Conservation (phyloP, 2,888 invertebrate species). For the Branchipolynoe longqiensis region DNA sequence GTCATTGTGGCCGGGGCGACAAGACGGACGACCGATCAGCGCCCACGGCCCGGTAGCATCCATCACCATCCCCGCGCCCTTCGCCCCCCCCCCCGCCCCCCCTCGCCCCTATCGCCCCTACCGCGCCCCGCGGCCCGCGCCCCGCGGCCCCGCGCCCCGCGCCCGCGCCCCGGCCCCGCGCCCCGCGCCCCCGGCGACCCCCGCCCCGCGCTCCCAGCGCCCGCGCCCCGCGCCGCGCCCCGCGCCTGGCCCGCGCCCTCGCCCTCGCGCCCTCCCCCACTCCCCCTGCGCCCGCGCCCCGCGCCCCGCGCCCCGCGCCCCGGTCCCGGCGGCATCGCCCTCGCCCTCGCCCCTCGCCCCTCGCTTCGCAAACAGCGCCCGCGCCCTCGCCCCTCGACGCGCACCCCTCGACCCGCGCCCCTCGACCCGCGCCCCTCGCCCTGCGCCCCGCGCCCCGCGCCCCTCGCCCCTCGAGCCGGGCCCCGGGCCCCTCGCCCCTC, state of each 20-base stretch:
- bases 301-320: too few relatives aligned
- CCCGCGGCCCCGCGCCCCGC: background rate
- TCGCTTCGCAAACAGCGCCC: background rate
- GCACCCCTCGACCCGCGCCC: background rate
- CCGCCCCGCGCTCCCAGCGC: background rate
- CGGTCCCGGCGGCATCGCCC: background rate
- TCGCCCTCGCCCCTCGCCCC: background rate
- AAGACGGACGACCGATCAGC: constrained; percentile 48
- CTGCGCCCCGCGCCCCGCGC: background rate
- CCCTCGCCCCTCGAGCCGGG: background rate
- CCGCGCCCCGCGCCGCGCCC: background rate
- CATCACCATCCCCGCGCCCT: background rate
- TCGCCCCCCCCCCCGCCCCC: too few relatives aligned
- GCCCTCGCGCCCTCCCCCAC: background rate
- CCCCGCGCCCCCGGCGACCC: background rate
- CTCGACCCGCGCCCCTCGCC: background rate
- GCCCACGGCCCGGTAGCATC: constrained; percentile 8
- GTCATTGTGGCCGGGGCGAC: constrained; percentile 14
- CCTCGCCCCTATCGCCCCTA: background rate
- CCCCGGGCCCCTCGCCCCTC: background rate
- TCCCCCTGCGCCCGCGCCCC: too few relatives aligned
- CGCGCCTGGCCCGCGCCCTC: background rate
- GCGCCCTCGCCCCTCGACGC: background rate
- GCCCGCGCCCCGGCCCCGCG: background rate
- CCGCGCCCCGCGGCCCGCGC: background rate